Percentiles rank a stretch among this genome's conserved stretches.
Conservation (phyloP, 2,113 vertebrate species). For the Ceyx melanurus region DNA sequence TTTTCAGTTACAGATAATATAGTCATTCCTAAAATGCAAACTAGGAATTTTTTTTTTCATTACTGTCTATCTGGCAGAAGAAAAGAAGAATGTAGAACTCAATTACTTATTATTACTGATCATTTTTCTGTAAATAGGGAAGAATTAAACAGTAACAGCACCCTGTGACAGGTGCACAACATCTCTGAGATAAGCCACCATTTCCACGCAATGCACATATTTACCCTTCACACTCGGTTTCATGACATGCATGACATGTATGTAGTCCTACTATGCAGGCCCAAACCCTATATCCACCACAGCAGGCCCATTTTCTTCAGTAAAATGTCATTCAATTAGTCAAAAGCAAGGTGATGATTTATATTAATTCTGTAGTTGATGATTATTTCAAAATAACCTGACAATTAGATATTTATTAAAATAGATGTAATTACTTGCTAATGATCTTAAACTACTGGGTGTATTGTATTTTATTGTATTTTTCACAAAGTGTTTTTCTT, state of each 20-base stretch:
- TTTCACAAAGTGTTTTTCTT: neutral
- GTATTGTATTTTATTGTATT: neutral
- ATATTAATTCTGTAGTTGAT: neutral
- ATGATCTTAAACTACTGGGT: neutral
- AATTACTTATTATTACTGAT: neutral
- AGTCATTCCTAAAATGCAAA: neutral
- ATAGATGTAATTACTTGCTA: neutral
- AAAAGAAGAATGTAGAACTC: neutral
- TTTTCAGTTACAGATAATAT: neutral
- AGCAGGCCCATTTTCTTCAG: neutral
- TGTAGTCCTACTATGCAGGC: neutral
- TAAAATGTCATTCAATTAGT: neutral
- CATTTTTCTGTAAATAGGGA: neutral
- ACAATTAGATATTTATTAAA: neutral
- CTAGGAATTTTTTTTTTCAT: neutral
- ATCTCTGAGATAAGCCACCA: neutral
- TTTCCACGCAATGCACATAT: neutral
- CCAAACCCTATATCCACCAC: neutral
- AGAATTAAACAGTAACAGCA: neutral
- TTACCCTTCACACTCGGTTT: neutral
- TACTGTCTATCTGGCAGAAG: neutral
- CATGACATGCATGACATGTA: neutral
- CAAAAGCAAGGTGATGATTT: neutral
- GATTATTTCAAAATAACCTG: neutral
- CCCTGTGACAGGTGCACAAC: neutral